Percentiles rank a stretch among this genome's conserved stretches.
Evolutionary conservation across 2,888 invertebrate species (phyloP).

Genomic region (Masnerella sp.): DNA sequence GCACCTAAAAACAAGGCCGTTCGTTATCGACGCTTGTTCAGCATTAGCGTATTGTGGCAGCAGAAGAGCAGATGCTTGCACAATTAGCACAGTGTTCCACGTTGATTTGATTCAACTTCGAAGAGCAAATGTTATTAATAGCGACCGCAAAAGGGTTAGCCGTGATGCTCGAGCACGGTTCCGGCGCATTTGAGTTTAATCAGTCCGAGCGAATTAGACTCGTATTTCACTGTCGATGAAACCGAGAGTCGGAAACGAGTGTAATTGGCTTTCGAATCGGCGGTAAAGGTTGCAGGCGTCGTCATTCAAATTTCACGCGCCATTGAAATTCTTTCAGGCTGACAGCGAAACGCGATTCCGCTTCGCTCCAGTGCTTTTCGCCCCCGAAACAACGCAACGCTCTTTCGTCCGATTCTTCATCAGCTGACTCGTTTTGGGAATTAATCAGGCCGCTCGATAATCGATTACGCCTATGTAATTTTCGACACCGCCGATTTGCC

Average conservation of each 20-base stretch:
- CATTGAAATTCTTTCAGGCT: conserved; percentile 27
- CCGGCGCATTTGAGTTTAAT: conserved; percentile 48
- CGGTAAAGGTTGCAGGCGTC: conserved; percentile 11
- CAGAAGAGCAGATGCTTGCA: conserved; percentile 28
- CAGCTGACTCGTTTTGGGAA: conserved; percentile 1
- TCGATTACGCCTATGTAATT: conserved; percentile 1
- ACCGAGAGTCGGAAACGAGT: conserved; percentile 41
- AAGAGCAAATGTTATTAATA: conserved; percentile 57
- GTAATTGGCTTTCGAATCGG: conserved; percentile 44
- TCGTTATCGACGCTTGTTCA: conserved; percentile 6
- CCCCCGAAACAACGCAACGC: not conserved
- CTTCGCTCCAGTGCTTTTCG: not conserved
- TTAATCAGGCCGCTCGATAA: conserved; percentile 5
- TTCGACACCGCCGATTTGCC: conserved; percentile 2
- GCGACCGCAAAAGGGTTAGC: conserved; percentile 50
- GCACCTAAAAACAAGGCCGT: not conserved
- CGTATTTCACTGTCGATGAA: conserved; percentile 53
- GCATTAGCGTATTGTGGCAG: conserved; percentile 6
- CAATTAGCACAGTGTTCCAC: conserved; percentile 29
- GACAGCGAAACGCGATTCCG: conserved; percentile 9
- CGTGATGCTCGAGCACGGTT: conserved; percentile 28
- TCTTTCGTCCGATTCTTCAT: not conserved
- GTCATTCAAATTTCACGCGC: conserved; percentile 44
- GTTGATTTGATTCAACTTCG: conserved; percentile 40
- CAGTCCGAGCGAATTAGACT: conserved; percentile 51